Evolutionary conservation across 2,888 invertebrate genomes (phyloP).

Genomic region (Drosophila infuscata): DNA sequence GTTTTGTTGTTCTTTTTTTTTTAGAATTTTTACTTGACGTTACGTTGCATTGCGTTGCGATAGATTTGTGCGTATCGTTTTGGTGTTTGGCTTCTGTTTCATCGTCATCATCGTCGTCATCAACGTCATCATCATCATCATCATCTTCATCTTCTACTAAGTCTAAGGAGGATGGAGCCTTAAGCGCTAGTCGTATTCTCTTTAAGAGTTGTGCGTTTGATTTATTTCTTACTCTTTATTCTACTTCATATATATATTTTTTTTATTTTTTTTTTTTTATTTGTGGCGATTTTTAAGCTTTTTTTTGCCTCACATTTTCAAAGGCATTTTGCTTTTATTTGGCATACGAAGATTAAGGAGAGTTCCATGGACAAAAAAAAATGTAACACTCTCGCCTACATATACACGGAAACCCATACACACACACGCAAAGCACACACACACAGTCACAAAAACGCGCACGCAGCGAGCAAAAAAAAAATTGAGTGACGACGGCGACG

Average conservation of each 20-base stretch:
- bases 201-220: constrained; percentile 41
- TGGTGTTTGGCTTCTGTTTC: constrained; percentile 25
- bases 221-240: constrained; percentile 17
- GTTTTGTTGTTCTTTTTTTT: constrained; percentile 8
- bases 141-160: constrained; percentile 28
- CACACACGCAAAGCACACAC: constrained; percentile 8
- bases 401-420: constrained; percentile 14
- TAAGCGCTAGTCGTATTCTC: constrained; percentile 27
- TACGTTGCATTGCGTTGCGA: constrained; percentile 19
- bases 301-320: constrained; percentile 24
- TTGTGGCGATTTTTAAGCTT: constrained; percentile 16
- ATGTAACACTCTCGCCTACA: constrained; percentile 32
- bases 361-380: constrained; percentile 36
- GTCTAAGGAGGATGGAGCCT: constrained; percentile 30
- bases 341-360: constrained; percentile 41
- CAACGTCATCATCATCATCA: constrained; percentile 5
- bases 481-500: constrained; percentile 40
- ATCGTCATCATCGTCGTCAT: constrained; percentile 1
- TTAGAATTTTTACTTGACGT: constrained; percentile 15
- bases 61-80: constrained; percentile 51
- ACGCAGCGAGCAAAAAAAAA: constrained; percentile 41
- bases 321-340: constrained; percentile 47
- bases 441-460: constrained; percentile 22
- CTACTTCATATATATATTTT: constrained; percentile 7
- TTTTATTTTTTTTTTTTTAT: constrained; percentile 1